Base-by-base conservation (phyloP, 2,797 vertebrate species). In the Todus mexicanus region DNA sequence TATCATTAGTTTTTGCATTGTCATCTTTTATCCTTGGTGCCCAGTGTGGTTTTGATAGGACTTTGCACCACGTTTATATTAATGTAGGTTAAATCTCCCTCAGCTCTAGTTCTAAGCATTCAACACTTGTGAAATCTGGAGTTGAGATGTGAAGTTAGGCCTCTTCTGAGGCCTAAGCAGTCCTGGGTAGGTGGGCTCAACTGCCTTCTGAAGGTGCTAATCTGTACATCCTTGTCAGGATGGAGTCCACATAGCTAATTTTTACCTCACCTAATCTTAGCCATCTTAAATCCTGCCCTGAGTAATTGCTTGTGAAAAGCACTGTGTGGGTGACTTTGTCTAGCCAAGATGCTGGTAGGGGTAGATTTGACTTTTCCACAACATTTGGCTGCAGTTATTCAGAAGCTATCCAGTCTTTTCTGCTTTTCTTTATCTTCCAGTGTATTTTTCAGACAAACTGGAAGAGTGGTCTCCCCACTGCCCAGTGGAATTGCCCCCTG, bases 291-390 rank as follows among this genome's bases (percentile, higher is more conserved):
- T 94, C 93, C 92, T 93, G 40, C 63, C 66, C 56, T 81, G 80
- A 87, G 85, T 94, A 90, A 89, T 91, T 87, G 71, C 90, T 92
- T 89, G 51, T 95, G 95, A 82, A 95, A 71, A 95, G 93, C 40
- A 4, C 48, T 64, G 68, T 92, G 93, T 93, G 43, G 40, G 77
- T 95, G 89, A 87, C 43, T 79, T n/a, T 2, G 25, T 59, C 38
- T 84, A n/a, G 68, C 71, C 4, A 1, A 45, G 54, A 17, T 81
- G 63, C 70, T 90, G n/a, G 40, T 78, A 29, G 20, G 63, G 47
- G 15, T 6, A 35, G 59, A 19, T 75, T 78, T 66, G 21, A 27
- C 18, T 76, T 81, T 92, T 71, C 51, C 33, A 40, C 33, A 13
- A 9, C 4, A 8, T 72, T 61, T 48, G 64, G 50, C 47, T 72